Evolutionary conservation across 1,140 invertebrate species (phyloP).

Genomic region (Drosophila navojoa): DNA sequence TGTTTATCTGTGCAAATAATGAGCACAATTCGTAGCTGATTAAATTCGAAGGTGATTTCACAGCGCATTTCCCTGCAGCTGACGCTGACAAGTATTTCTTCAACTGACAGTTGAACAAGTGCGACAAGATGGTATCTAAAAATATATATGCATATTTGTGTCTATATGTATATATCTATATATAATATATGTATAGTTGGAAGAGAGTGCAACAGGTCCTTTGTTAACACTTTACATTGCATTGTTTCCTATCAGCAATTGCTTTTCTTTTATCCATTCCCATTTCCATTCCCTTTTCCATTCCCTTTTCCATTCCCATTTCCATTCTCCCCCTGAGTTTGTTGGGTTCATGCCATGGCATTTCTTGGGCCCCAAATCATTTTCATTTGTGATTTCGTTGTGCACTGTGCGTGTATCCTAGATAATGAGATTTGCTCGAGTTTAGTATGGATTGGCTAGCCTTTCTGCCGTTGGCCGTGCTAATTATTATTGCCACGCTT

Average conservation of each 20-base stretch:
- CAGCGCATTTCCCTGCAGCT: not conserved
- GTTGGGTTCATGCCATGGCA: not conserved
- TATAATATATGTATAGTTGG: too few relatives aligned
- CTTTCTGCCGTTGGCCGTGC: conserved; percentile 25
- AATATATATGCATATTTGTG: conserved; percentile 2
- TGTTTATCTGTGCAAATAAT: conserved; percentile 16
- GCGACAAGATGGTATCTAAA: conserved; percentile 2
- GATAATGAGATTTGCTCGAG: conserved; percentile 16
- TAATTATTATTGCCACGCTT: conserved; percentile 16
- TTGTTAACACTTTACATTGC: conserved; percentile 16
- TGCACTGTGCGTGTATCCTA: conserved; percentile 18
- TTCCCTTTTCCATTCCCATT: not conserved
- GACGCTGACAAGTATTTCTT: conserved; percentile 13
- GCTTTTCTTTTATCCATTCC: not conserved
- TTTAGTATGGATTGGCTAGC: conserved; percentile 36
- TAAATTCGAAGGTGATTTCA: conserved; percentile 13
- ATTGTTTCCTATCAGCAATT: too few relatives aligned
- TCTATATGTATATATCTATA: not conserved
- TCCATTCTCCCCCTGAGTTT: not conserved
- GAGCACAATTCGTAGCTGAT: conserved; percentile 10
- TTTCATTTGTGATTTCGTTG: conserved; percentile 43
- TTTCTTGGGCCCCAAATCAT: conserved; percentile 26
- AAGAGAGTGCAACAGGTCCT: conserved; percentile 12
- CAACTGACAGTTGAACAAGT: not conserved
- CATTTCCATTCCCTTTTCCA: not conserved